Conservation (phyloP, 2,113 vertebrate genomes). For the Vidua chalybeata region DNA sequence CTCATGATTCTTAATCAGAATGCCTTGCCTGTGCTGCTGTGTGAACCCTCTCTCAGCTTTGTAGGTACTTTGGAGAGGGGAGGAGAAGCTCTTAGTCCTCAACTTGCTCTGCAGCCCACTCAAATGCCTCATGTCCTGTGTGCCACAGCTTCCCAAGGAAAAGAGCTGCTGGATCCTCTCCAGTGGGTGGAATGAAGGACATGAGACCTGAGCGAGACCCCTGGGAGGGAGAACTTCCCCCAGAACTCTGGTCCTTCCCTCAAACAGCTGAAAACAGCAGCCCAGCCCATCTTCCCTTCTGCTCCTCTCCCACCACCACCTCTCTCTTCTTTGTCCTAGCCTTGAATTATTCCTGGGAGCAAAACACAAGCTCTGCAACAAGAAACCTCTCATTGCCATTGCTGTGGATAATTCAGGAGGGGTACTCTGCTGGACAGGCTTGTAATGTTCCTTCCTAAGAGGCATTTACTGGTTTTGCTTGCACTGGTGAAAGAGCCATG, state of each 20-base stretch:
- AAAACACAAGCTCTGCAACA: not conserved
- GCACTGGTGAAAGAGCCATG: not conserved
- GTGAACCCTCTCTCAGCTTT: not conserved
- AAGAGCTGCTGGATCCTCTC: not conserved
- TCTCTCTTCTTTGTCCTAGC: accelerated
- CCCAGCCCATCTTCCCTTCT: not conserved
- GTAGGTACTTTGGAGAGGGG: not conserved
- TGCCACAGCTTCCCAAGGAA: not conserved
- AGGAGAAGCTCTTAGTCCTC: not conserved
- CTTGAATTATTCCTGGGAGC: not conserved
- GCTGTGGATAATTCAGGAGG: not conserved
- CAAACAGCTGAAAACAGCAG: not conserved
- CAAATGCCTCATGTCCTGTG: not conserved
- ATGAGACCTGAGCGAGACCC: too few species aligned
- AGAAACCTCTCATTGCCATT: not conserved
- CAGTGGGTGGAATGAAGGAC: not conserved
- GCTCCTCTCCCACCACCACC: not conserved
- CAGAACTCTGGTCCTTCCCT: not conserved
- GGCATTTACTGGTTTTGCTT: not conserved
- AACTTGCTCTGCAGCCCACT: not conserved
- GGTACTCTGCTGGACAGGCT: not conserved
- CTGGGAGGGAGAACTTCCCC: not conserved
- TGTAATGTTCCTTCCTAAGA: not conserved
- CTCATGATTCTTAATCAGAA: not conserved
- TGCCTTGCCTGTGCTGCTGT: not conserved